phyloP scores from a whole-genome alignment of 2,888 invertebrate genomes.

The Heliconius sara region DNA sequence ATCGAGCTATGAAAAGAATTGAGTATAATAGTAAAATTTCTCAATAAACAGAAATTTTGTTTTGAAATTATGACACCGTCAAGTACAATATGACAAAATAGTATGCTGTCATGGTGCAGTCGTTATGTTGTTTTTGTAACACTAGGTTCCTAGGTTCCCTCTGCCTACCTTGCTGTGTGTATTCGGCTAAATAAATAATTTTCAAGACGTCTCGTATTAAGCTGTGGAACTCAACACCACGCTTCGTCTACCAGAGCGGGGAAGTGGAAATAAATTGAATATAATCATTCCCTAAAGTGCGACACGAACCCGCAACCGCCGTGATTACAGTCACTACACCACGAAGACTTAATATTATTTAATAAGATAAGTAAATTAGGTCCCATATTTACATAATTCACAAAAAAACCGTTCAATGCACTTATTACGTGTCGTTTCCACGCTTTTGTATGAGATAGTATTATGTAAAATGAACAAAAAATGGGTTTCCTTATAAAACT shows the following conservation, averaged over 20 bases:
- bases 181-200: no score
- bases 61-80: conserved; percentile 6
- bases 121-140: not conserved
- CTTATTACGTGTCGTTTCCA: conserved; percentile 13
- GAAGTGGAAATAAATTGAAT: not conserved
- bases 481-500: conserved; percentile 13
- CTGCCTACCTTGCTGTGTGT: no score
- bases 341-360: no score
- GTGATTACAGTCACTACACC: not conserved
- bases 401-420: not conserved
- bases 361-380: no score
- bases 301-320: not conserved
- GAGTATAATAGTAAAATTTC: conserved; percentile 21
- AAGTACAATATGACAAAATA: conserved; percentile 1
- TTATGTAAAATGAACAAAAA: conserved; percentile 24
- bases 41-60: conserved; percentile 13
- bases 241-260: no score
- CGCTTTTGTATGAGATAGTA: not conserved
- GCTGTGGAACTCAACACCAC: no score
- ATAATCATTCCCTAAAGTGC: not conserved
- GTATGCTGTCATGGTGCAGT: not conserved
- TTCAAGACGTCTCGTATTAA: no score
- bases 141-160: no score
- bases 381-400: not conserved
- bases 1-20: conserved; percentile 26